Base-by-base conservation (phyloP, 2,113 vertebrate species). In the Tursiops truncatus region DNA sequence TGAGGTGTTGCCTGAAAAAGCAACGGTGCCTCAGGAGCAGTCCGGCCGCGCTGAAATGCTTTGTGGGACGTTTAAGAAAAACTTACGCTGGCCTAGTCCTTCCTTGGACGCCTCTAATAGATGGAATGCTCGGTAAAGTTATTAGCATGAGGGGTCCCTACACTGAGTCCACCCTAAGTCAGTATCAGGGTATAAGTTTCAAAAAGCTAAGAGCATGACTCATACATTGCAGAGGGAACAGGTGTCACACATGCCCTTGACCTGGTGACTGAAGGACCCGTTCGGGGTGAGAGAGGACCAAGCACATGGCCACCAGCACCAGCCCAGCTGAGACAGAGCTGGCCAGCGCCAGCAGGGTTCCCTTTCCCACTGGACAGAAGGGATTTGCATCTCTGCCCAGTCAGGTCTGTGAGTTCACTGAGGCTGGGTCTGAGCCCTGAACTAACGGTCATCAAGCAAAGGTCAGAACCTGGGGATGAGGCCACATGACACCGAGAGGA, bases 371-470 rank as follows among this genome's bases (percentile, higher is more conserved):
- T 4, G 6, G 80, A 74, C 8, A 65, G 68, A 44, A 17, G 20
- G 4, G 1, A 21, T 15, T 5, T 21, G 50, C 3, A 3, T 23
- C 56, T 3, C 53, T 10, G 5, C 7, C 77, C 21, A 20, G 20
- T 1, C 1, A 41, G 81, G 58, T 13, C 58, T 65, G 58, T 1
- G n/a, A 65, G 65, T 2, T 44, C 20, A 3, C 2, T 1, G 50
- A n/a, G 31, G 28, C 65, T 17, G 28, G 44, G 56, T 2, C 80
- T 23, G 58, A 31, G 41, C 68, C 25, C 25, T 3, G 10, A 5
- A 6, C n/a, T 11, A 36, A 53, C 0, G 1, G 26, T 1, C 17
- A 38, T 13, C 1, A 17, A 4, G 53, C 8, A 0, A 9, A 14
- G 8, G 15, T 18, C 79, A 20, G 33, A n/a, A n/a, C 44, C 11